These are phyloP conservation scores for Drosophila basisetae DNA, from an alignment of 2,888 invertebrate genomes.

Conservation along the genomic window DNA sequence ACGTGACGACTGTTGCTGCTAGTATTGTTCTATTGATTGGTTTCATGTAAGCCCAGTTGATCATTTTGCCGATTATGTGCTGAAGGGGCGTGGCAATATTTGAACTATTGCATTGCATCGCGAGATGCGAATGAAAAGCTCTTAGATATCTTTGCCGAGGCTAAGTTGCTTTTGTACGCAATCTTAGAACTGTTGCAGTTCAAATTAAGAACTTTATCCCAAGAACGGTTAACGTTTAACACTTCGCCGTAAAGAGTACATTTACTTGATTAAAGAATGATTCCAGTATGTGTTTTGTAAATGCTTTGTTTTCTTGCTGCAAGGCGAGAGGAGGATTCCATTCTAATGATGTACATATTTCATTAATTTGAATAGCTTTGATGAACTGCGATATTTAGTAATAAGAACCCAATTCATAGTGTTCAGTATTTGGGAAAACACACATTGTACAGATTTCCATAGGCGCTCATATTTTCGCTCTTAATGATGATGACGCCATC, in stretches of 20 bases:
- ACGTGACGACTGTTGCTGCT: constrained; percentile 1
- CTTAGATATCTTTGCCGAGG: neutral
- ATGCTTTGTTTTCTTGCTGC: neutral
- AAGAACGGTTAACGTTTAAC: neutral
- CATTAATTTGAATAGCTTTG: neutral
- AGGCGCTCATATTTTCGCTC: constrained; percentile 26
- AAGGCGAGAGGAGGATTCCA: neutral
- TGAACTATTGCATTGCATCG: neutral
- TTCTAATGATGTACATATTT: neutral
- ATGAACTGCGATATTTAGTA: neutral
- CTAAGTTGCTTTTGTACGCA: neutral
- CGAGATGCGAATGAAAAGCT: neutral
- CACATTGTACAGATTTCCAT: constrained; percentile 6
- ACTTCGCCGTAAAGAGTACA: neutral
- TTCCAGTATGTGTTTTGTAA: neutral
- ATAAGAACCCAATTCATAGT: neutral
- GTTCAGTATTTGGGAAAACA: constrained; percentile 11
- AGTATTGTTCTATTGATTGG: constrained; percentile 29
- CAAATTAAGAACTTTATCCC: neutral
- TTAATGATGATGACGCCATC: constrained; percentile 46
- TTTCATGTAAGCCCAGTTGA: constrained; percentile 12
- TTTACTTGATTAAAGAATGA: neutral
- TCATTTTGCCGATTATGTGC: constrained; percentile 1
- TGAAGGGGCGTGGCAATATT: neutral
- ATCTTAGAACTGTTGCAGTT: neutral